Base-by-base conservation (phyloP, 1,140 invertebrate species). In the Drosophila insularis region DNA sequence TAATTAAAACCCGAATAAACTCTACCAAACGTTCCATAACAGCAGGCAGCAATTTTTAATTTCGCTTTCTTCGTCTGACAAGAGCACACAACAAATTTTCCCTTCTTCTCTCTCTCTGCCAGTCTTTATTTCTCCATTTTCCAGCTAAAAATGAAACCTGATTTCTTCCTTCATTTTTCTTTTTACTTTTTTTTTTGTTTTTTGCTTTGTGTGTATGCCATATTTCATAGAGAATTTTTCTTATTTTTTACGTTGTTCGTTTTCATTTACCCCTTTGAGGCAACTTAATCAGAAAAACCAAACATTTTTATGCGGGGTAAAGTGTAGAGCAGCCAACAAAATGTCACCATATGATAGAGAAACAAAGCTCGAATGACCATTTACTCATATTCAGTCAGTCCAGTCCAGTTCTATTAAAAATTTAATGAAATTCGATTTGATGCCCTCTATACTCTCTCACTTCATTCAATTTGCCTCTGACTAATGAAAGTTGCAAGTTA, bases 301-400 rank as follows among this genome's bases (percentile, higher is more conserved):
- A 58, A 59, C 46, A 50, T 19, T 58, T 40, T 19, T 59, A 63
- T 54, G 55, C 35, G 43, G 11, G 2, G 10, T 13, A 7, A 35
- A n/a, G 21, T 39, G 50, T 1, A 10, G 32, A 27, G 68, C 71
- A 80, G 81, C 77, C 77, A 85, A 78, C 81, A 66, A 85, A 84
- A 70, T 80, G 81, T 75, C 68, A 79, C 76, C 76, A 54, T 54
- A 50, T 35, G 27, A 32, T 40, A 43, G 17, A 59, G 13, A n/a
- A 17, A 17, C 11, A 27, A 31, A 43, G 56, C 68, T 66, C 74
- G 40, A 53, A 62, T 78, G 58, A 67, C 74, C 56, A 10, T 46
- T 53, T n/a, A 14, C 23, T 53, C 74, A 43, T 2, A 23, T 46
- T n/a, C 54, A 43, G 39, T 61, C 39, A 39, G 27, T 50, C 11